Percentiles rank a stretch among this genome's conserved stretches.
phyloP scores from a whole-genome alignment of 2,888 invertebrate species.

The Amaurobius ferox region DNA sequence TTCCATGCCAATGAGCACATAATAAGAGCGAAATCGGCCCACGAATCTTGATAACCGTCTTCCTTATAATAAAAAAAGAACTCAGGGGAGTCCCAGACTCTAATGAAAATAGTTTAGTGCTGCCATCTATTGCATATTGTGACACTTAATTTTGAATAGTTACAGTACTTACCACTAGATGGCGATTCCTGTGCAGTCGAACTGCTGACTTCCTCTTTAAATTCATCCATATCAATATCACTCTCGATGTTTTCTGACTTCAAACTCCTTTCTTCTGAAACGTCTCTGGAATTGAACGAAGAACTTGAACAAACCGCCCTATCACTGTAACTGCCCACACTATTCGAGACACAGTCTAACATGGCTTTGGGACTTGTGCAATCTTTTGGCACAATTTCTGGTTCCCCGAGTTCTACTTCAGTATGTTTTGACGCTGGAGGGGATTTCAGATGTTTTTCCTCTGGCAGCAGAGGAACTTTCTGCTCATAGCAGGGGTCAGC shows the following conservation, averaged over 20 bases:
- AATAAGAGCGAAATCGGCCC: no score
- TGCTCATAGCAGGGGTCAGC: constrained; percentile 26
- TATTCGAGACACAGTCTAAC: constrained; percentile 20
- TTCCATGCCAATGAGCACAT: no score
- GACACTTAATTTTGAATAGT: background rate
- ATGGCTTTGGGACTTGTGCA: constrained; percentile 19
- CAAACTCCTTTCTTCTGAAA: background rate
- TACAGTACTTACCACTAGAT: constrained; percentile 49
- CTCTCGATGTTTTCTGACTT: constrained; percentile 16
- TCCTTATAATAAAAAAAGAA: no score
- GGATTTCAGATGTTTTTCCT: background rate
- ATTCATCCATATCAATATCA: constrained; percentile 24
- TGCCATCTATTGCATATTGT: constrained; percentile 24
- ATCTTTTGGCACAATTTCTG: background rate
- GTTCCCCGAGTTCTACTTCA: constrained; percentile 11
- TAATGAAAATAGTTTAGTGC: constrained; percentile 4
- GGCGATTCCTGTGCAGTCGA: constrained; percentile 17
- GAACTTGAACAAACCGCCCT: background rate
- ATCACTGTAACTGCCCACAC: background rate
- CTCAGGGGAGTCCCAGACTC: no score
- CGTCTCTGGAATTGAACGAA: background rate
- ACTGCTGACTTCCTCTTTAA: constrained; percentile 24
- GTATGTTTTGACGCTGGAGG: background rate
- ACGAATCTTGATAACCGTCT: no score
- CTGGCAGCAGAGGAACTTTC: background rate